A percentile compares a stretch with the other conserved stretches of the same genome.
These are phyloP conservation scores for Acanthornis magna DNA, from an alignment of 2,797 vertebrate genomes.

Conservation along the genomic window DNA sequence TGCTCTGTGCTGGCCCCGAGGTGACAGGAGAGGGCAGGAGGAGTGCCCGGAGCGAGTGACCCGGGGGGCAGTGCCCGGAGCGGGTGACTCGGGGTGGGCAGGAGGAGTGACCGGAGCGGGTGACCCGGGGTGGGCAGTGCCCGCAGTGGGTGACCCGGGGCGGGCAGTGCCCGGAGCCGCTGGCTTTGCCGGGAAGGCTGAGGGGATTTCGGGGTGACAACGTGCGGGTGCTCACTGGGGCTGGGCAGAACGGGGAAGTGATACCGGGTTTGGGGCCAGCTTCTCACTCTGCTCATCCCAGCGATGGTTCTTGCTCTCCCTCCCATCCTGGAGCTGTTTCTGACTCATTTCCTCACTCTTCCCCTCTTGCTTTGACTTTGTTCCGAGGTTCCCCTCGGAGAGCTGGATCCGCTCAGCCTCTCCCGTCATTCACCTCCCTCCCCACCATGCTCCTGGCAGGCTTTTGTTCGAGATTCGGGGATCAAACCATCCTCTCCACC, in stretches of 20 bases:
- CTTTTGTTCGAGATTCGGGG: neutral
- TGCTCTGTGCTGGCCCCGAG: neutral
- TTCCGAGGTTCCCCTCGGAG: slow-evolving; percentile 33
- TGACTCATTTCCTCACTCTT: slow-evolving; percentile 24
- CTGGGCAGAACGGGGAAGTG: neutral
- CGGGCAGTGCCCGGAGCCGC: too few species aligned
- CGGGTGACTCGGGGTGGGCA: too few species aligned
- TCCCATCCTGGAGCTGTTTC: neutral
- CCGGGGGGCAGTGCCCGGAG: neutral
- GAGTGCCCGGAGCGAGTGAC: neutral
- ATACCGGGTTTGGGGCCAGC: neutral
- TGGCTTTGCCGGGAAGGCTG: neutral
- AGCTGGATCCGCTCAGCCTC: neutral
- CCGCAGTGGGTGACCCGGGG: too few species aligned
- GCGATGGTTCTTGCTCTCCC: neutral
- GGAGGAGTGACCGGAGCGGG: too few species aligned
- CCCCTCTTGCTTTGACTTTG: slow-evolving; percentile 26
- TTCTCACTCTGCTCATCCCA: neutral
- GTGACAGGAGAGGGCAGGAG: neutral
- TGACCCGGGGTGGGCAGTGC: too few species aligned
- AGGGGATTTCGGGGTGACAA: neutral
- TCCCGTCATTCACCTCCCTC: neutral
- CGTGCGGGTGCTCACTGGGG: neutral
- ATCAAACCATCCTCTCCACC: slow-evolving; percentile 21
- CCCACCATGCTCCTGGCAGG: slow-evolving; percentile 9